Evolutionary conservation across 2,797 vertebrate species (phyloP).

Genomic region (Peromyscus melanophrys): DNA sequence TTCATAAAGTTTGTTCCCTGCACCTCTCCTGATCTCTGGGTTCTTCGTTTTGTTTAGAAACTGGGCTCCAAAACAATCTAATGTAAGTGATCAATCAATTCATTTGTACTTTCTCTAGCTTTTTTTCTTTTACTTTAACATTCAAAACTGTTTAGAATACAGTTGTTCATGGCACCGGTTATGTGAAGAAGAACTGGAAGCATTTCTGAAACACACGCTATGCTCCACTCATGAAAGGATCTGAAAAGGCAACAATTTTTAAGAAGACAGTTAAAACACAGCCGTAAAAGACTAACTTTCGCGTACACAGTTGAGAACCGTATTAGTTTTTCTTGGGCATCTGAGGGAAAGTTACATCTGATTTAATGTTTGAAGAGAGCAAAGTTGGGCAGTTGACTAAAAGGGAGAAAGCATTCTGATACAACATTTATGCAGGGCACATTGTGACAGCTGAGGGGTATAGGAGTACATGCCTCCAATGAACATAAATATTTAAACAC

Average conservation of each 20-base stretch:
- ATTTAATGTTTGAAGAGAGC: constrained; percentile 33
- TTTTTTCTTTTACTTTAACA: not conserved
- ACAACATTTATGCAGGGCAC: not conserved
- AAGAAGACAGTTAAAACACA: not conserved
- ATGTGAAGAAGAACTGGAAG: not conserved
- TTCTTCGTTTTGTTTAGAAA: not conserved
- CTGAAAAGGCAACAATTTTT: not conserved
- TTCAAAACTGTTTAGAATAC: not conserved
- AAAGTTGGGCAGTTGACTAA: not conserved
- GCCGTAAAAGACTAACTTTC: not conserved
- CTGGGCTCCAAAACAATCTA: not conserved
- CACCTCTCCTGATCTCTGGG: not conserved
- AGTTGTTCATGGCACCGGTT: not conserved
- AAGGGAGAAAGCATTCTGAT: not conserved
- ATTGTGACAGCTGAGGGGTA: not conserved
- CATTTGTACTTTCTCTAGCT: constrained; percentile 9
- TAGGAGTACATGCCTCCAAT: not conserved
- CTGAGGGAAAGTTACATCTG: not conserved
- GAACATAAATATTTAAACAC: not conserved
- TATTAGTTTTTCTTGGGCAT: not conserved
- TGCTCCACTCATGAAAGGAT: not conserved
- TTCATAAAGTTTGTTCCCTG: not conserved
- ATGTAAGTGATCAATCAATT: not conserved
- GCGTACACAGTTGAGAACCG: not conserved
- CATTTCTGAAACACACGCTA: not conserved